phyloP scores from a whole-genome alignment of 2,888 invertebrate genomes.

The Nephrotoma flavescens region DNA sequence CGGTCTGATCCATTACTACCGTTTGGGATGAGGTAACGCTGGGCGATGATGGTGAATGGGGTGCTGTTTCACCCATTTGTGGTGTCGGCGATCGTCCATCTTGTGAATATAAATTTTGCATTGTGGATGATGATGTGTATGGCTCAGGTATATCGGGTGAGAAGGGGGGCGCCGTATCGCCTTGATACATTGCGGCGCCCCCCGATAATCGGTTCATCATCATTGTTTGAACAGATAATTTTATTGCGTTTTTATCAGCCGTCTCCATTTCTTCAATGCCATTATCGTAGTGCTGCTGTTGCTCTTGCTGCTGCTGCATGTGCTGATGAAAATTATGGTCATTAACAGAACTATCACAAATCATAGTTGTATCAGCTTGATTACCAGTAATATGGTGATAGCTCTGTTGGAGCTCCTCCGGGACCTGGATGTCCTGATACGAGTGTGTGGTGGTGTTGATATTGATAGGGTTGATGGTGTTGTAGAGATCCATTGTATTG shows the following conservation, averaged over 20 bases:
- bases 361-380: constrained; percentile 32
- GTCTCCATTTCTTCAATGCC: neutral
- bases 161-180: constrained; percentile 13
- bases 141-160: constrained; percentile 19
- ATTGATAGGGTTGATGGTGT: constrained; percentile 32
- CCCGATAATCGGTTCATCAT: constrained; percentile 16
- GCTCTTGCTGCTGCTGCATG: neutral
- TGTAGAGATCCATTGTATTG: constrained; percentile 27
- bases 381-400: constrained; percentile 78
- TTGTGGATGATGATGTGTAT: constrained; percentile 20
- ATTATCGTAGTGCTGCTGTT: constrained; percentile 10
- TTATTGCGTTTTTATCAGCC: constrained; percentile 15
- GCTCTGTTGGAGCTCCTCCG: constrained; percentile 41
- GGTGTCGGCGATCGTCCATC: neutral
- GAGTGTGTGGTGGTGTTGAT: constrained; percentile 30
- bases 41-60: constrained; percentile 18
- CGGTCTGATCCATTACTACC: constrained; percentile 27
- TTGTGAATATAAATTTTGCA: constrained; percentile 6
- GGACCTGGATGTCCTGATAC: constrained; percentile 40
- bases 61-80: constrained; percentile 14
- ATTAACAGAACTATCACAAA: constrained; percentile 32
- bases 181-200: constrained; percentile 15
- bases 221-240: constrained; percentile 10
- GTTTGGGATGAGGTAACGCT: constrained; percentile 6
- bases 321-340: constrained; percentile 10